Percentiles rank a stretch among this genome's conserved stretches.
Evolutionary conservation across 2,888 invertebrate genomes (phyloP).

Genomic region (Ypsolopha sequella): DNA sequence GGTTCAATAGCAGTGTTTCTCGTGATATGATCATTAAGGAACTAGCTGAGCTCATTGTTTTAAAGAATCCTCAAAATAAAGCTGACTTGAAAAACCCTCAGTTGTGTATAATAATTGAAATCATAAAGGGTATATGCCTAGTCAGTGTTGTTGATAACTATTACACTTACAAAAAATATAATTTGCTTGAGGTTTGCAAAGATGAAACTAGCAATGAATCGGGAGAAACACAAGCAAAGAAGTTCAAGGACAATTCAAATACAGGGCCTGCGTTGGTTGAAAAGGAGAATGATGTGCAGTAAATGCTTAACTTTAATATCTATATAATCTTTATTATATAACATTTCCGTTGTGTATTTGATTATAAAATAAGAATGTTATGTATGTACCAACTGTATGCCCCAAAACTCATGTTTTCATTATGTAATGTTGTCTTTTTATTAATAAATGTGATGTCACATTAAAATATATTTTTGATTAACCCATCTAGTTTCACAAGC

Average conservation of each 20-base stretch:
- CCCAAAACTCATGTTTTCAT: not conserved
- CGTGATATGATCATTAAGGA: slow-evolving; percentile 79
- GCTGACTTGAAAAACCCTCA: slow-evolving; percentile 85
- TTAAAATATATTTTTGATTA: not conserved
- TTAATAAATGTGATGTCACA: not conserved
- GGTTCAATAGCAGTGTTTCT: slow-evolving; percentile 80
- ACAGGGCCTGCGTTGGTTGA: slow-evolving; percentile 11
- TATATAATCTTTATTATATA: not conserved
- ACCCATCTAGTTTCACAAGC: not conserved
- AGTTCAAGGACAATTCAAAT: slow-evolving; percentile 39
- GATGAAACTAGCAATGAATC: slow-evolving; percentile 44
- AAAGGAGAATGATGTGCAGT: not conserved
- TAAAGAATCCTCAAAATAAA: slow-evolving; percentile 78
- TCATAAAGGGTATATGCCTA: slow-evolving; percentile 84
- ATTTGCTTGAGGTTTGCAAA: slow-evolving; percentile 77
- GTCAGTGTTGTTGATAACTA: slow-evolving; percentile 86
- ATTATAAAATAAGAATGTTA: not conserved
- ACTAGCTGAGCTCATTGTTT: slow-evolving; percentile 78
- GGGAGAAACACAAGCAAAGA: slow-evolving; percentile 53
- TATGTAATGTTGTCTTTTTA: not conserved
- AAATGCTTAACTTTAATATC: not conserved
- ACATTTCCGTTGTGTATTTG: not conserved
- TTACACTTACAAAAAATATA: slow-evolving; percentile 85
- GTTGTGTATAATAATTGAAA: slow-evolving; percentile 84
- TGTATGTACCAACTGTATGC: not conserved